Percentiles rank a stretch among this genome's conserved stretches.
These are phyloP conservation scores for Caenorhabditis briggsae DNA, from an alignment of 1,140 invertebrate species.

Conservation along the genomic window DNA sequence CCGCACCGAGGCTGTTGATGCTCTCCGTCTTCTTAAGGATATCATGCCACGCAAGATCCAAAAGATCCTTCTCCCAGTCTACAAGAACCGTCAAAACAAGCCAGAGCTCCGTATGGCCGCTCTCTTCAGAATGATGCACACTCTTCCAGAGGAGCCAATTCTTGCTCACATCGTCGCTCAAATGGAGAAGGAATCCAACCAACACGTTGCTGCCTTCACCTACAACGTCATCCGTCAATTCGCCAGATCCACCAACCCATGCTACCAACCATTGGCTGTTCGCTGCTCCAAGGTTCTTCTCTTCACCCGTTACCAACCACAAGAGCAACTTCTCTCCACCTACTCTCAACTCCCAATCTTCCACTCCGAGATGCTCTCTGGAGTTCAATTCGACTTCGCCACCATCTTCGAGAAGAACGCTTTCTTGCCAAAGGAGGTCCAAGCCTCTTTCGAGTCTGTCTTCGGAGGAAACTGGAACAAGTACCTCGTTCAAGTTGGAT, in stretches of 20 bases:
- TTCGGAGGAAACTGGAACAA: slow-evolving; percentile 69
- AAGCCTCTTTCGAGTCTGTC: slow-evolving; percentile 58
- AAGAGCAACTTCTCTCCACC: slow-evolving; percentile 35
- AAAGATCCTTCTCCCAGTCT: slow-evolving; percentile 70
- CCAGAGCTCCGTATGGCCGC: slow-evolving; percentile 73
- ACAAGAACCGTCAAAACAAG: slow-evolving; percentile 69
- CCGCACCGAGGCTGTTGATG: slow-evolving; percentile 74
- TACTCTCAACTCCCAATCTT: slow-evolving; percentile 55
- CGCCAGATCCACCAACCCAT: slow-evolving; percentile 47
- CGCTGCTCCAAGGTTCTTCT: slow-evolving; percentile 41
- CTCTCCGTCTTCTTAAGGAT: slow-evolving; percentile 70
- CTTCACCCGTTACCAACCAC: slow-evolving; percentile 49
- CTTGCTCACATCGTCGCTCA: slow-evolving; percentile 66
- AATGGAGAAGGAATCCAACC: slow-evolving; percentile 71
- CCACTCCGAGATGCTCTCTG: slow-evolving; percentile 52
- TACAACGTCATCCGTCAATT: slow-evolving; percentile 54
- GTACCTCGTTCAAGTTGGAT: slow-evolving; percentile 64
- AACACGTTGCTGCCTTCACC: slow-evolving; percentile 74
- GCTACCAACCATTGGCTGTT: slow-evolving; percentile 37
- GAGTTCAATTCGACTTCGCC: slow-evolving; percentile 61
- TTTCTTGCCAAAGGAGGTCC: slow-evolving; percentile 66
- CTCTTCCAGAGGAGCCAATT: slow-evolving; percentile 65
- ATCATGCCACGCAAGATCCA: slow-evolving; percentile 70
- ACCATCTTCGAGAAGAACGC: slow-evolving; percentile 67
- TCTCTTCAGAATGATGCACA: slow-evolving; percentile 68